These are phyloP conservation scores for Atlantisia rogersi DNA, from an alignment of 2,113 vertebrate genomes.

Conservation along the genomic window DNA sequence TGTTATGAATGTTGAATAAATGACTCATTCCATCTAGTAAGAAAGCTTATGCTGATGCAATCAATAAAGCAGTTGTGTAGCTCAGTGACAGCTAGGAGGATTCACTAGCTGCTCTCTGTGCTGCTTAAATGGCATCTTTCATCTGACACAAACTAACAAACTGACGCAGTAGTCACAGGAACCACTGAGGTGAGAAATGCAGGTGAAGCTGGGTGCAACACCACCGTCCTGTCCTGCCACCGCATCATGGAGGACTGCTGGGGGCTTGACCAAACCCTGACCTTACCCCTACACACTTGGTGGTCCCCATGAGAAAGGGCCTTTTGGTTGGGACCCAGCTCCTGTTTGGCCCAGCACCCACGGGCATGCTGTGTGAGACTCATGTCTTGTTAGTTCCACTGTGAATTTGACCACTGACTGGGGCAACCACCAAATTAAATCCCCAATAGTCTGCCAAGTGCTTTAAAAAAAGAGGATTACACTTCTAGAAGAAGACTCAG, in stretches of 20 bases:
- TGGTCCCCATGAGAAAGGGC: background rate
- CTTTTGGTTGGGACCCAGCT: background rate
- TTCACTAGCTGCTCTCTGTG: background rate
- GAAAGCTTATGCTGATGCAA: background rate
- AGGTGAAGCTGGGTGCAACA: background rate
- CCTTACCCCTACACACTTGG: background rate
- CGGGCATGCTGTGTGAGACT: background rate
- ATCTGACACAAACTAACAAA: background rate
- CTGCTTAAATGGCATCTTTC: background rate
- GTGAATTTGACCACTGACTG: background rate
- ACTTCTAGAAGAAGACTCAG: background rate
- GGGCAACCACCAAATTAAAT: background rate
- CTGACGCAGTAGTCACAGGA: background rate
- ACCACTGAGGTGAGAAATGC: background rate
- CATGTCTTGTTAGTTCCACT: background rate
- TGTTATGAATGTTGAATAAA: slow-evolving; percentile 36
- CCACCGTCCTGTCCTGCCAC: background rate
- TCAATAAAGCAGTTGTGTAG: slow-evolving; percentile 2
- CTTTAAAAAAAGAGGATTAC: background rate
- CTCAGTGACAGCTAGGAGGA: background rate
- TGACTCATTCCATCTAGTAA: slow-evolving; percentile 14
- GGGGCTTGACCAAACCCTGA: background rate
- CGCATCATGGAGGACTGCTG: background rate
- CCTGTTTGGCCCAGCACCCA: background rate
- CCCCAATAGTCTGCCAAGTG: background rate